A percentile compares a stretch with the other conserved stretches of the same genome.
phyloP scores from a whole-genome alignment of 2,888 invertebrate genomes.

The Noctua janthe region DNA sequence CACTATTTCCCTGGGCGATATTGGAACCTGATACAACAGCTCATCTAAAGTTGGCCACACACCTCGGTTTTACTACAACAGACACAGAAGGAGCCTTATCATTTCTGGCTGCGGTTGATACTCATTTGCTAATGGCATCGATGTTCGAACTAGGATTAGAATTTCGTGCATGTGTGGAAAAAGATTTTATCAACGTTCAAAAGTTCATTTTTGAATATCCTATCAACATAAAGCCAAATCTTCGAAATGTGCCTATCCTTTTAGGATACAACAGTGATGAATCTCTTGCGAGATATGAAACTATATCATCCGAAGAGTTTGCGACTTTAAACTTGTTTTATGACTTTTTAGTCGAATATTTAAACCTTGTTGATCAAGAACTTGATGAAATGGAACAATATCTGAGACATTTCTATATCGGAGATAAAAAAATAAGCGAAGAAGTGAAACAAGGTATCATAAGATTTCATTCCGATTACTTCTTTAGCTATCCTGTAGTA shows the following conservation, averaged over 20 bases:
- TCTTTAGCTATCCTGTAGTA: conserved; percentile 68
- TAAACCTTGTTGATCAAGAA: conserved; percentile 66
- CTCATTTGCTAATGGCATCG: conserved; percentile 71
- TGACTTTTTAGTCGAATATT: conserved; percentile 53
- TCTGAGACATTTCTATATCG: conserved; percentile 76
- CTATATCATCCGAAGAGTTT: conserved; percentile 47
- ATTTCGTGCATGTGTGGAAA: conserved; percentile 75
- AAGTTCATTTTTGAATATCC: conserved; percentile 71
- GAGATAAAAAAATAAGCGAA: conserved; percentile 67
- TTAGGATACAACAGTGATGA: conserved; percentile 73
- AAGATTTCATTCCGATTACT: conserved; percentile 73
- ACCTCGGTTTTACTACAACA: conserved; percentile 70
- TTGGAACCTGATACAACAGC: conserved; percentile 65
- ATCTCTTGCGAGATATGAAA: conserved; percentile 46
- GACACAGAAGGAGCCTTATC: conserved; percentile 70
- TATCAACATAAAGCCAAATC: conserved; percentile 61
- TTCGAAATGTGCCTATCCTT: conserved; percentile 67
- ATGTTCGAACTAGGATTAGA: conserved; percentile 57
- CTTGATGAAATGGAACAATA: conserved; percentile 66
- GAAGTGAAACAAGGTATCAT: conserved; percentile 64
- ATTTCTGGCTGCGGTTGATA: conserved; percentile 70
- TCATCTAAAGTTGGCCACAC: conserved; percentile 70
- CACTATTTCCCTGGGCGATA: conserved; percentile 64
- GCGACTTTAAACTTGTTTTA: conserved; percentile 56
- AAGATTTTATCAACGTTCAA: conserved; percentile 67